A percentile compares a stretch with the other conserved stretches of the same genome.
phyloP scores from a whole-genome alignment of 2,797 vertebrate species.

The Mustela erminea region DNA sequence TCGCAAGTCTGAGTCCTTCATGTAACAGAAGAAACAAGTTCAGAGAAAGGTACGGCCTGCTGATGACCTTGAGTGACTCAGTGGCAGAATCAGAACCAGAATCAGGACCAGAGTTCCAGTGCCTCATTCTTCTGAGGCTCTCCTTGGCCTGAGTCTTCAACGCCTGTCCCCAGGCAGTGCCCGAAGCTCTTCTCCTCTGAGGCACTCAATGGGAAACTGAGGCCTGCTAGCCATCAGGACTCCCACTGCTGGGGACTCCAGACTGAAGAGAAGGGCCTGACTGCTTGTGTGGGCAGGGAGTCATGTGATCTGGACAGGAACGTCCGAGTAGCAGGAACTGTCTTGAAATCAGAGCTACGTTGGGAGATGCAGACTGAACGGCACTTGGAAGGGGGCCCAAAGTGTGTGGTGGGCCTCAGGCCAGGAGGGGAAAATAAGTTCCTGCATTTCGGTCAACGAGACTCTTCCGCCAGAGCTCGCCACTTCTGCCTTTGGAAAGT shows the following conservation, averaged over 20 bases:
- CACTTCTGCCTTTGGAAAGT: constrained; percentile 78
- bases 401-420: not conserved
- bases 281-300: no score
- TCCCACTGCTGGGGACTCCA: not conserved
- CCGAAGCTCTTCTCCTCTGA: not conserved
- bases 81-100: not conserved
- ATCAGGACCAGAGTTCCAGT: not conserved
- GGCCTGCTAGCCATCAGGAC: not conserved
- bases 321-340: constrained; percentile 36
- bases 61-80: not conserved
- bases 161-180: not conserved
- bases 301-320: not conserved
- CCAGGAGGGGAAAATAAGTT: not conserved
- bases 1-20: not conserved
- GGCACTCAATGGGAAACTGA: not conserved
- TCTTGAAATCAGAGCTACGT: constrained; percentile 57
- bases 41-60: not conserved
- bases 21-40: not conserved
- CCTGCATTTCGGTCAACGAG: not conserved
- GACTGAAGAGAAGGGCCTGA: not conserved
- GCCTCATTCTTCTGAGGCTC: not conserved
- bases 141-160: not conserved
- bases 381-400: constrained; percentile 26
- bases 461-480: constrained; percentile 46
- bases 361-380: not conserved